Base-by-base conservation (phyloP, 92 coral and sea anemone species). In the Epizoanthus ramosus region DNA sequence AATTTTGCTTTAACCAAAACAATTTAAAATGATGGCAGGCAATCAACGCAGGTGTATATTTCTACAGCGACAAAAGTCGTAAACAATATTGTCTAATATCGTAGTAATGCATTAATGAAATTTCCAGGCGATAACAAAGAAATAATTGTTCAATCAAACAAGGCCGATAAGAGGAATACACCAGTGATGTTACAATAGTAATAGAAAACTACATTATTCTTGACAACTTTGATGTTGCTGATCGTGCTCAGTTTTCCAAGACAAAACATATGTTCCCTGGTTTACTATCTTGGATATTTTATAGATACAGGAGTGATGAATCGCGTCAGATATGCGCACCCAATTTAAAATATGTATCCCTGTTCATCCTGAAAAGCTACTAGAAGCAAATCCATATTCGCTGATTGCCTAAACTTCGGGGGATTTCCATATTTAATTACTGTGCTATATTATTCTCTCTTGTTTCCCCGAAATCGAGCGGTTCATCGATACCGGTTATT, bases 11-110 rank as follows among this genome's bases (percentile, higher is more conserved):
- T 37, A 45, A 59, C 9, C 56, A n/a, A 33, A 37, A 65, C 16
- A 14, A 31, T 23, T 6, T 15, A 0, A 18, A 63, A 15, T 18
- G 2, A 31, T 76, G 68, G 19, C 33, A 8, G 17, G 3, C 54
- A 12, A 50, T 74, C 19, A n/a, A 8, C 18, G 3, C 66, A 18
- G 57, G n/a, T n/a, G n/a, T 39, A 16, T 41, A 41, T 77, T 77
- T 76, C 81, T 76, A 76, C 81, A 76, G 82, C 53, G 82, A 60
- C 71, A 60, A 77, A 9, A 61, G 19, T 77, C 47, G 47, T 21
- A 63, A 61, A 21, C 59, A 61, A 77, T 70, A 77, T 61, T 60
- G 82, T 61, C 7, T 52, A 21, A 41, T 77, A 57, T 76, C 22
- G 45, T 71, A 45, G 23, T 8, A 43, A 77, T 14, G 21, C 43